Percentiles rank a stretch among this genome's conserved stretches.
phyloP scores from a whole-genome alignment of 2,888 invertebrate genomes.

The Campopleginae sp. region DNA sequence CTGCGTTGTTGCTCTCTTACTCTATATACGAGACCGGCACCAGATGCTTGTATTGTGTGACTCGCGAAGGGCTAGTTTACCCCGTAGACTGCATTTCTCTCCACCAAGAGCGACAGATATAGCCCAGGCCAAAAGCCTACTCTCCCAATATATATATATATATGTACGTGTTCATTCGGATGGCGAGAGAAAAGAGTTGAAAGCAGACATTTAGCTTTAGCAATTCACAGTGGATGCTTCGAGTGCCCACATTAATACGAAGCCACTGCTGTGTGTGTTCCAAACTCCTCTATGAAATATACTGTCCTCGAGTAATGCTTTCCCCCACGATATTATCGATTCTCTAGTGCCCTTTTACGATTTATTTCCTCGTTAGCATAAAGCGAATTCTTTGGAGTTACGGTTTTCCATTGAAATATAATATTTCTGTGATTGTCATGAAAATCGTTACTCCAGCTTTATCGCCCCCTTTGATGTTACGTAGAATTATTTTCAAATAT shows the following conservation, averaged over 20 bases:
- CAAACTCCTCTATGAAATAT: slow-evolving; percentile 5
- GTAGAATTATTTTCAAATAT: neutral
- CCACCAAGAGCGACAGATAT: slow-evolving; percentile 49
- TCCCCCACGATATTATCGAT: neutral
- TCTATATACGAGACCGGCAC: slow-evolving; percentile 18
- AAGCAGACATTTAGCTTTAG: slow-evolving; percentile 64
- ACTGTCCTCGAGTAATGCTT: neutral
- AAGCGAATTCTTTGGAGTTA: neutral
- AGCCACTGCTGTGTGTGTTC: slow-evolving; percentile 28
- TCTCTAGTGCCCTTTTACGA: neutral
- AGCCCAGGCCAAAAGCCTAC: slow-evolving; percentile 26
- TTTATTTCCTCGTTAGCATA: neutral
- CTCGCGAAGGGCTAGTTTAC: slow-evolving; percentile 46
- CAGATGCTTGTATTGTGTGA: slow-evolving; percentile 49
- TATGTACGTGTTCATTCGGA: slow-evolving; percentile 3
- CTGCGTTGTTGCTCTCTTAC: slow-evolving; percentile 30
- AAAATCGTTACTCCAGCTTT: neutral
- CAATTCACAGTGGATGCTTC: slow-evolving; percentile 61
- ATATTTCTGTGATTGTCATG: neutral
- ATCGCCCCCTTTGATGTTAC: neutral
- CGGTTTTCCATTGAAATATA: neutral
- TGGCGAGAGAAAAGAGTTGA: slow-evolving; percentile 41
- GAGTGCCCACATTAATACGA: slow-evolving; percentile 60
- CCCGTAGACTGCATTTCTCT: slow-evolving; percentile 56
- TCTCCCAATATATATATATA: slow-evolving; percentile 7